Base-by-base conservation (phyloP, 2,797 vertebrate genomes). In the Bufotes viridis region DNA sequence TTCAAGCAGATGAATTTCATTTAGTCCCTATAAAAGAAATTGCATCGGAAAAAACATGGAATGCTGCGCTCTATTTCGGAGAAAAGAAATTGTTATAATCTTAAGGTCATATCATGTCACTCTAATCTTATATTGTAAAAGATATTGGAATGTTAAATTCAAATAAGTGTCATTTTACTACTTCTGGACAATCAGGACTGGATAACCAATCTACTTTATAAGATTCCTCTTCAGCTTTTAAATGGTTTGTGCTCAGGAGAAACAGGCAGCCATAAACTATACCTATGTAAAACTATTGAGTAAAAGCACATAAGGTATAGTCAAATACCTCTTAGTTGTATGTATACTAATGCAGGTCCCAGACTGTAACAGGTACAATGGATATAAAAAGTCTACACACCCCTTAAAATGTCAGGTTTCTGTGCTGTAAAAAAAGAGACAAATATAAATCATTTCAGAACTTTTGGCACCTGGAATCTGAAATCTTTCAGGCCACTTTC, bases 11-110 rank as follows among this genome's bases (percentile, higher is more conserved):
- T 82, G 81, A 70, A 82, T 69, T 69, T 70, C 49, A 82, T 82
- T 82, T 82, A 82, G 57, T 82, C 60, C 22, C 15, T 26, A 82
- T 82, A 69, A 82, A 82, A 67, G 61, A 82, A 70, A 82, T 26
- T 55, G 65, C 22, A 69, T 65, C 42, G 26, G n/a, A 65, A 69
- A 69, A 70, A 82, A 26, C 10, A 70, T 67, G 49, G 42, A 22
- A 69, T 53, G 60, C 15, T 18, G 29, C 34, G 9, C 22, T 42
- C n/a, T 51, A 69, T 82, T 24, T 69, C 14, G 20, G 29, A 69
- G 51, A 82, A 82, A 82, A 55, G 3, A 57, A 78, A 24, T 24
- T 26, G n/a, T n/a, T 61, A 20, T 81, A 81, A 81, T 63, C 12
- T 63, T 42, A 80, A 65, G 58, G 34, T 82, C 22, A 24, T 82